Percentiles rank a stretch among this genome's conserved stretches.
Evolutionary conservation across 2,888 invertebrate genomes (phyloP).

Genomic region (Willowsia nigromaculata): DNA sequence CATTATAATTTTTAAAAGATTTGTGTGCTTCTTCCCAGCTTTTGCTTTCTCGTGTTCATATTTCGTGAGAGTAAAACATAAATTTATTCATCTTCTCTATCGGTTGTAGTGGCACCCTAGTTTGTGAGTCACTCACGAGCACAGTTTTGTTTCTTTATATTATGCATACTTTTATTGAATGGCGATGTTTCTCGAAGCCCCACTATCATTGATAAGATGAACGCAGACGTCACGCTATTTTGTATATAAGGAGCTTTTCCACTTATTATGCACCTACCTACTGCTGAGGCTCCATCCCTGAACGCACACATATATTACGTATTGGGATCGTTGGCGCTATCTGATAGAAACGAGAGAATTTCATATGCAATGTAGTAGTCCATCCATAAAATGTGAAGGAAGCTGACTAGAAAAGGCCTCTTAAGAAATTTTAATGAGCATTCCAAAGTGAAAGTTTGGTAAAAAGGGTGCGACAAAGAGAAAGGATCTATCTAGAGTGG

Average conservation of each 20-base stretch:
- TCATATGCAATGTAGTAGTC: conserved; percentile 23
- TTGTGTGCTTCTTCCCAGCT: neutral
- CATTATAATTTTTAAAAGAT: conserved; percentile 22
- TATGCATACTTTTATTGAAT: neutral
- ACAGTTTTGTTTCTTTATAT: neutral
- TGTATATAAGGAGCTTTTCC: conserved; percentile 7
- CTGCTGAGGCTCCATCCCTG: neutral
- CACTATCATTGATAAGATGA: neutral
- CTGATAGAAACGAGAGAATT: neutral
- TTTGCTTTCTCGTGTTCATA: neutral
- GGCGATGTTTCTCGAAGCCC: neutral
- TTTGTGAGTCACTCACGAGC: neutral
- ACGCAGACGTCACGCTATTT: neutral
- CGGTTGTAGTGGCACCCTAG: neutral
- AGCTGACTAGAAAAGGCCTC: conserved; percentile 40
- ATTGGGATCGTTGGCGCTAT: neutral
- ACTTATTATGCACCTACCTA: too few relatives aligned
- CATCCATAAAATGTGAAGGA: conserved; percentile 31
- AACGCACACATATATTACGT: neutral
- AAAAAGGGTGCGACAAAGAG: conserved; percentile 60
- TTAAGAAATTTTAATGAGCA: conserved; percentile 73
- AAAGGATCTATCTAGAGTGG: conserved; percentile 30
- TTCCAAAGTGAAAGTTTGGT: conserved; percentile 68
- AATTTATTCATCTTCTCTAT: conserved; percentile 13
- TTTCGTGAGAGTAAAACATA: neutral